phyloP scores from a whole-genome alignment of 2,797 vertebrate species.

The Echeneis naucrates region DNA sequence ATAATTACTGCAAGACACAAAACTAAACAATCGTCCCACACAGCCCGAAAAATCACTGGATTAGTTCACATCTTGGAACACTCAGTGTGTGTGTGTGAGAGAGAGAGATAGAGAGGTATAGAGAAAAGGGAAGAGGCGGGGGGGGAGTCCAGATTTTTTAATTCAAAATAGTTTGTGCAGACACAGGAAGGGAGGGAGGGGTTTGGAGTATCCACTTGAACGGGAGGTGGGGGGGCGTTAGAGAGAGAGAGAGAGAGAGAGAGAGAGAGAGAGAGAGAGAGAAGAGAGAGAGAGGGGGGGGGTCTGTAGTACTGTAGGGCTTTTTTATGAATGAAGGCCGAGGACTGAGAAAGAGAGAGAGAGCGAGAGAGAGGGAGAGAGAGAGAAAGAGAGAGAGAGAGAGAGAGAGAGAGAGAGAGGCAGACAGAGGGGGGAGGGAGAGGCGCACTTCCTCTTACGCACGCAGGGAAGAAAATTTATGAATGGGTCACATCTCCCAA shows the following conservation, averaged over 20 bases:
- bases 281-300: slow-evolving; percentile 45
- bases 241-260: too few relatives aligned
- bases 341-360: slow-evolving; percentile 69
- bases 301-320: slow-evolving; percentile 73
- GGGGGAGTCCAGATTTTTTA: slow-evolving; percentile 72
- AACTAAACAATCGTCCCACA: slow-evolving; percentile 86
- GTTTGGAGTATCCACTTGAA: slow-evolving; percentile 82
- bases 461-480: slow-evolving; percentile 81
- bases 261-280: too few relatives aligned
- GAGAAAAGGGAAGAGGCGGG: slow-evolving; percentile 36
- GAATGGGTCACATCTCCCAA: slow-evolving; percentile 82
- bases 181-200: slow-evolving; percentile 87
- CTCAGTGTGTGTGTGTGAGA: slow-evolving; percentile 62
- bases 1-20: slow-evolving; percentile 86
- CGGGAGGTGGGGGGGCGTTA: slow-evolving; percentile 52
- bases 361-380: too few relatives aligned
- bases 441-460: slow-evolving; percentile 81
- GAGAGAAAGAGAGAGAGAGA: slow-evolving; percentile 3
- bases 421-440: slow-evolving; percentile 31
- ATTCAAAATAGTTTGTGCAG: slow-evolving; percentile 81
- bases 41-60: slow-evolving; percentile 78
- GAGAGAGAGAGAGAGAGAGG: slow-evolving; percentile 10
- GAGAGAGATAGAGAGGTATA: slow-evolving; percentile 33
- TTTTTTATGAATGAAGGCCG: slow-evolving; percentile 83
- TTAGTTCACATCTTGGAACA: slow-evolving; percentile 86